Percentiles rank a stretch among this genome's conserved stretches.
Evolutionary conservation across 92 coral and sea anemone species (phyloP).

Genomic region (Epizoanthus fatuus): DNA sequence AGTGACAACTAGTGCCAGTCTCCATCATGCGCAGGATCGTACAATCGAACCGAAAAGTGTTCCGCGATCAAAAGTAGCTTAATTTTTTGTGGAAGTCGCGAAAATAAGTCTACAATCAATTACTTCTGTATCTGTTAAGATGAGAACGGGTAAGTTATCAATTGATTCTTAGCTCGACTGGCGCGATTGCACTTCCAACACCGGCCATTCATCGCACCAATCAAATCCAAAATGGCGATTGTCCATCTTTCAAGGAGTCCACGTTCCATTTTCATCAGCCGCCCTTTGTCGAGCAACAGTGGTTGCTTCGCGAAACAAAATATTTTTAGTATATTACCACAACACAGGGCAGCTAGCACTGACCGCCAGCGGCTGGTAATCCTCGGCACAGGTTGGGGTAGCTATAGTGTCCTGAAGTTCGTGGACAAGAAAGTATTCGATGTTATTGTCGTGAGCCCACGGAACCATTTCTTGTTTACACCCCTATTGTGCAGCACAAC

Average conservation of each 20-base stretch:
- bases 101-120: no score
- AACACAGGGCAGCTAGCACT: constrained; percentile 29
- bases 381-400: constrained; percentile 99
- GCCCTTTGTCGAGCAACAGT: neutral
- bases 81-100: no score
- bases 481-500: constrained; percentile 97
- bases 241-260: neutral
- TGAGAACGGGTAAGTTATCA: no score
- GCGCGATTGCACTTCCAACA: no score
- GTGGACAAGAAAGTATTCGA: constrained; percentile 93
- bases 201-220: no score
- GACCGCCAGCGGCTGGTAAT: constrained; percentile 80
- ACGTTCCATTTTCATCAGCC: neutral
- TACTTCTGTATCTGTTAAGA: no score
- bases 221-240: constrained; percentile 4
- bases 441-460: constrained; percentile 94
- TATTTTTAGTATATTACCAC: neutral
- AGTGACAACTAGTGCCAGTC: no score
- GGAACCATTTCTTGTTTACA: constrained; percentile 96
- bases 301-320: neutral
- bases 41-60: no score
- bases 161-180: no score
- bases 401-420: constrained; percentile 95
- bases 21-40: no score
- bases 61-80: no score